Percentiles rank a stretch among this genome's conserved stretches.
phyloP scores from a whole-genome alignment of 2,797 vertebrate genomes.

The Myripristis jacobus region DNA sequence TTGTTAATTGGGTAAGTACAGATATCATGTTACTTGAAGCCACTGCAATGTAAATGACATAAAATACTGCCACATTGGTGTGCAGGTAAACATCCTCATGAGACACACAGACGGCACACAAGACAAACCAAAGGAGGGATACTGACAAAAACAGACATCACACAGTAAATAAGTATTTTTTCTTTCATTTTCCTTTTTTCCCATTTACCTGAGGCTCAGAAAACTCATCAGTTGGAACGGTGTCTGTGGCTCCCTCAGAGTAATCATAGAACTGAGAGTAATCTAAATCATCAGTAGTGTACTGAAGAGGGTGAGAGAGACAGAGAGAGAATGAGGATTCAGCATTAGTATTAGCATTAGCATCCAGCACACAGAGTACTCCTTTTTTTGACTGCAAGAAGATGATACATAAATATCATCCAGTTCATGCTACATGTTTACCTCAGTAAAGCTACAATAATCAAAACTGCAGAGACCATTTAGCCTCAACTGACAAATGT shows the following conservation, averaged over 20 bases:
- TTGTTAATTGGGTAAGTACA: no score
- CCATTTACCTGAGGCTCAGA: conserved; percentile 94
- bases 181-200: conserved; percentile 53
- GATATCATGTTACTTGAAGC: no score
- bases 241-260: conserved; percentile 91
- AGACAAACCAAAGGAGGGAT: conserved; percentile 30
- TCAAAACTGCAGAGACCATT: no score
- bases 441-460: not conserved
- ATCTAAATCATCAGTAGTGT: conserved; percentile 91
- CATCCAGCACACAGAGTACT: conserved; percentile 36
- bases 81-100: conserved; percentile 56
- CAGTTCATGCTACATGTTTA: conserved; percentile 50
- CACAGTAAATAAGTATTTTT: conserved; percentile 45
- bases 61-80: conserved; percentile 6
- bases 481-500: no score
- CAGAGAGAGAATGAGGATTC: conserved; percentile 72
- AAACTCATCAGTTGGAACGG: conserved; percentile 87
- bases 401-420: conserved; percentile 66
- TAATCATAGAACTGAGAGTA: conserved; percentile 95
- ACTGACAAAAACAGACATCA: conserved; percentile 44
- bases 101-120: conserved; percentile 60
- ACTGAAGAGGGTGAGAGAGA: conserved; percentile 86
- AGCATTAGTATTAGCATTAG: conserved; percentile 79
- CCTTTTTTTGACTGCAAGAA: conserved; percentile 26
- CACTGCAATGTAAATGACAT: no score